Base-by-base conservation (phyloP, 2,888 invertebrate genomes). In the Volucella inanis region DNA sequence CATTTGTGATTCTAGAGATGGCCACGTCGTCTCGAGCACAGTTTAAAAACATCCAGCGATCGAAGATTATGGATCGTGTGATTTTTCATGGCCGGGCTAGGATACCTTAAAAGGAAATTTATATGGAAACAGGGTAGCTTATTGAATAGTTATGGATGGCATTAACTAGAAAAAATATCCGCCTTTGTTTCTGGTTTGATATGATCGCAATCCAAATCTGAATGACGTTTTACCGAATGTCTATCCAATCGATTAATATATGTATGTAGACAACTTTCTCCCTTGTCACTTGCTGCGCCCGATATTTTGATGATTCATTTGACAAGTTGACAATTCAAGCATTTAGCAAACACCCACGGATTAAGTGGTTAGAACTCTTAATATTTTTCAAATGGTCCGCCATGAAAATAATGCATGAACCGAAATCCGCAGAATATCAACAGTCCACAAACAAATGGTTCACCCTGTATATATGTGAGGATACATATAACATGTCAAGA, bases 11-110 rank as follows among this genome's bases (percentile, higher is more conserved):
- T 9, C 22, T 55, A 8, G 38, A 9, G 57, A 39, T 31, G 31
- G 47, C n/a, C 55, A 54, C 8, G 55, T 55, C 15, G 55, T 55
- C 65, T 57, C 41, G 49, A 22, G 18, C 18, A 22, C 18, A 22
- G 18, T 22, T 22, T 22, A 22, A 22, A 31, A 6, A 31, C 6
- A 31, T 64, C 75, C 68, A 57, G 64, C 68, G 75, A 81, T 75
- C 61, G 75, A 64, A 68, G 75, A 75, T 68, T 75, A 50, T 57
- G 75, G 15, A 81, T 76, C 67, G 76, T 59, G 57, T 52, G 64
- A 59, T 62, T 61, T 70, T 76, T 76, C 76, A 81, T 76, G 81
- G 81, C 11, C 76, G 52, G 50, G 45, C 59, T 81, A 45, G 55
- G 50, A 55, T 39, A 57, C 76, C 52, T 64, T 43, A 81, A 70